phyloP scores from a whole-genome alignment of 2,113 vertebrate genomes.

The Podarcis muralis region DNA sequence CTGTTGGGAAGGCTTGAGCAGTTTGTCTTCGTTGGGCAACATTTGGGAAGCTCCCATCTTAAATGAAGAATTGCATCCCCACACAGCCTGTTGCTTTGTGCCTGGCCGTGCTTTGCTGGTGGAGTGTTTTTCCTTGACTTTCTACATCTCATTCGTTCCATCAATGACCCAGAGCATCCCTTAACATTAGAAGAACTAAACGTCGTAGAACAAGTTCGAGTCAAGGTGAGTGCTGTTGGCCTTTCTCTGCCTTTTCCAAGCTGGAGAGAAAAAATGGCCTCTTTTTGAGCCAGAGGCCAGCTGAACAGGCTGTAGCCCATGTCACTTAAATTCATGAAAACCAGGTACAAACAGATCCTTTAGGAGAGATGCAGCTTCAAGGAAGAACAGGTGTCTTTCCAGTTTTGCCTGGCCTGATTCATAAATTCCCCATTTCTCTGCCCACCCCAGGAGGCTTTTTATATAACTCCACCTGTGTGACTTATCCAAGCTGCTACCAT shows the following conservation, averaged over 20 bases:
- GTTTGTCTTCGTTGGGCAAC: not conserved
- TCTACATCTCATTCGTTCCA: slow-evolving; percentile 91
- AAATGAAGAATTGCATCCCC: not conserved
- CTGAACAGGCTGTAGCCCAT: not conserved
- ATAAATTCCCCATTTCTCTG: not conserved
- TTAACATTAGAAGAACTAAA: slow-evolving; percentile 94
- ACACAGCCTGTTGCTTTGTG: not conserved
- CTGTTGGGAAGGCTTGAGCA: not conserved
- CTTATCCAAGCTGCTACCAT: not conserved
- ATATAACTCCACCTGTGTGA: not conserved
- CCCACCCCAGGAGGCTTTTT: not conserved
- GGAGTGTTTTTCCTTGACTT: slow-evolving; percentile 81
- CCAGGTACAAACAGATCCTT: not conserved
- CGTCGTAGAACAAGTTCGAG: slow-evolving; percentile 90
- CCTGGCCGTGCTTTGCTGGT: not conserved
- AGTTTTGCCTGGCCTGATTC: not conserved
- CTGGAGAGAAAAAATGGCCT: not conserved
- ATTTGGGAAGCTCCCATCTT: not conserved
- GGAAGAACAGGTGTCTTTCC: not conserved
- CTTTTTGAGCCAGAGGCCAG: not conserved
- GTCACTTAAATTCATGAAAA: not conserved
- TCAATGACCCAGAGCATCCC: slow-evolving; percentile 95
- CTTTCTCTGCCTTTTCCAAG: too few species aligned
- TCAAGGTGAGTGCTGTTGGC: slow-evolving; percentile 76
- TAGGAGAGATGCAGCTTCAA: not conserved